Base-by-base conservation (phyloP, 2,113 vertebrate species). In the Triplophysa rosa region DNA sequence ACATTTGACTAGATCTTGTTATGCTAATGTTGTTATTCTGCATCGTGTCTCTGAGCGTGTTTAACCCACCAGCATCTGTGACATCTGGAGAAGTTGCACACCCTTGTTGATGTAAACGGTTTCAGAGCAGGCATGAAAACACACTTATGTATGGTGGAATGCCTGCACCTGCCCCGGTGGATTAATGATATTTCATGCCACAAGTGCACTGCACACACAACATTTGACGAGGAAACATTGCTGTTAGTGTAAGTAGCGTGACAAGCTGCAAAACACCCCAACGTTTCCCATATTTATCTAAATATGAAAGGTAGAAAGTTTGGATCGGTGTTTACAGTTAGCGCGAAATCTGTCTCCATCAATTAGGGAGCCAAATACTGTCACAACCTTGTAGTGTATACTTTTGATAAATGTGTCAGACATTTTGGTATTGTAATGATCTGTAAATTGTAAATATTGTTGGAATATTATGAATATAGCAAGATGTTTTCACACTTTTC, bases 81-180 rank as follows among this genome's bases (percentile, higher is more conserved):
- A 83, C 82, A 84, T 88, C 85, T 83, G 78, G 82, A 77, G 67
- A 64, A 84, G 70, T 82, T 76, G 68, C 58, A 77, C 64, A 67
- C 63, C 66, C 67, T 65, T 58, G 62, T 68, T 68, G 40, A 56
- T 78, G 77, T 77, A 82, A 77, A 82, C 45, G 40, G 79, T 63
- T 81, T 81, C 72, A 69, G 78, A 83, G 80, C 47, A 78, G 26
- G 29, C 33, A 29, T 67, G 61, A 61, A 84, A 37, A 26, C 5
- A 19, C 61, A 16, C 67, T 65, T 79, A 56, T 24, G 29, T 63
- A 75, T 67, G 24, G 75, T 78, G 63, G 13, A 26, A 79, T 77
- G 54, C 62, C 67, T 75, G 49, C 45, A 74, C 49, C 24, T 66
- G 47, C 47, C 80, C 78, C 58, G 23, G 67, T 80, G 80, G 85